Percentiles rank a stretch among this genome's conserved stretches.
Conservation (phyloP, 1,140 invertebrate species). For the Pectinophora gossypiella region DNA sequence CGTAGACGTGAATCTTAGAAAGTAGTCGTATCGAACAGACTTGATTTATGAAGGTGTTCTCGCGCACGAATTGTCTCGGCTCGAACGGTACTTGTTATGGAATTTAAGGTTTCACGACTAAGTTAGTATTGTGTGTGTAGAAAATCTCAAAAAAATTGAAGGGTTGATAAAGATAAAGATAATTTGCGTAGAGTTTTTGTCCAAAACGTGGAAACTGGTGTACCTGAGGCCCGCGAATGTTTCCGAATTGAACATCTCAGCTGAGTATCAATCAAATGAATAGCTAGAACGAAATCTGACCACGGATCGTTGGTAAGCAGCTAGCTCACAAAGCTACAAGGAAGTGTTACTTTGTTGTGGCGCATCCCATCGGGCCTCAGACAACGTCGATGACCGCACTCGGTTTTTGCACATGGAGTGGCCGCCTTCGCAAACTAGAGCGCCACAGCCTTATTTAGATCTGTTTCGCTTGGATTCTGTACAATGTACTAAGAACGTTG, state of each 20-base stretch:
- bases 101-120: too few relatives aligned
- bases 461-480: slow-evolving; percentile 7
- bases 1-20: slow-evolving; percentile 5
- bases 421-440: slow-evolving; percentile 45
- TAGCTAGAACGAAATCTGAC: not conserved
- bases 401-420: slow-evolving; percentile 47
- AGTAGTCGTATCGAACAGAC: not conserved
- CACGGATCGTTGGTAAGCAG: not conserved
- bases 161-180: too few relatives aligned
- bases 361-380: slow-evolving; percentile 49
- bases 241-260: too few relatives aligned
- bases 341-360: slow-evolving; percentile 14
- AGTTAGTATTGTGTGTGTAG: too few relatives aligned
- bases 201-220: too few relatives aligned
- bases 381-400: slow-evolving; percentile 55
- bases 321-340: not conserved
- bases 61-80: not conserved
- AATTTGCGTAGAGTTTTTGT: too few relatives aligned
- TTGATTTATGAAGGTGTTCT: not conserved
- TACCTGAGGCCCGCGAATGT: too few relatives aligned
- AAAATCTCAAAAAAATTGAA: too few relatives aligned
- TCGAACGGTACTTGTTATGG: not conserved
- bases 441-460: slow-evolving; percentile 19
- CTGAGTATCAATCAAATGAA: too few relatives aligned
- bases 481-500: slow-evolving; percentile 5